Evolutionary conservation across 2,888 invertebrate species (phyloP).

Genomic region (Gryllus longicercus): DNA sequence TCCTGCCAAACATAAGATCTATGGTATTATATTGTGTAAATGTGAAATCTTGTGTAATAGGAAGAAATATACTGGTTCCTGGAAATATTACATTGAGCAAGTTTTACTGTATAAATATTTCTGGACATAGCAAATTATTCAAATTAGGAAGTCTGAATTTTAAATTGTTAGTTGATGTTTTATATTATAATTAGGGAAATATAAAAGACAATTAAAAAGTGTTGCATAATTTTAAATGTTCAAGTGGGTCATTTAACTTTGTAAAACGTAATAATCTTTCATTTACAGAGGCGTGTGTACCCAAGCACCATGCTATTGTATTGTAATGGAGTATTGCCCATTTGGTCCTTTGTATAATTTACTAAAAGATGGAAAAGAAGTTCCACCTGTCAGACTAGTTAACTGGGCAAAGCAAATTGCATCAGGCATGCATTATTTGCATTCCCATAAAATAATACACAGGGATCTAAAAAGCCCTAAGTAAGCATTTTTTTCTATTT

Average conservation of each 20-base stretch:
- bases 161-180: no score
- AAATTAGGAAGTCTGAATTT: no score
- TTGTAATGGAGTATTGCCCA: conserved; percentile 98
- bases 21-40: no score
- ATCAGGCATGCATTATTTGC: conserved; percentile 93
- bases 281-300: conserved; percentile 83
- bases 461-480: conserved; percentile 98
- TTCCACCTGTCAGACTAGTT: conserved; percentile 80
- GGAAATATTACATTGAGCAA: no score
- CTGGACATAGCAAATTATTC: no score
- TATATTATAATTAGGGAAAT: no score
- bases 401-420: conserved; percentile 96
- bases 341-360: conserved; percentile 92
- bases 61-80: no score
- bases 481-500: conserved; percentile 60
- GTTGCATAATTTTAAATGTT: no score
- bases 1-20: no score
- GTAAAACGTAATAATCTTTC: neutral
- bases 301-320: conserved; percentile 85
- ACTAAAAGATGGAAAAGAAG: conserved; percentile 75
- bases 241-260: neutral
- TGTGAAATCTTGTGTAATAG: no score
- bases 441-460: conserved; percentile 94
- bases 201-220: no score
- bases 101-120: no score